phyloP scores from a whole-genome alignment of 2,113 vertebrate genomes.

The Turnix velox region DNA sequence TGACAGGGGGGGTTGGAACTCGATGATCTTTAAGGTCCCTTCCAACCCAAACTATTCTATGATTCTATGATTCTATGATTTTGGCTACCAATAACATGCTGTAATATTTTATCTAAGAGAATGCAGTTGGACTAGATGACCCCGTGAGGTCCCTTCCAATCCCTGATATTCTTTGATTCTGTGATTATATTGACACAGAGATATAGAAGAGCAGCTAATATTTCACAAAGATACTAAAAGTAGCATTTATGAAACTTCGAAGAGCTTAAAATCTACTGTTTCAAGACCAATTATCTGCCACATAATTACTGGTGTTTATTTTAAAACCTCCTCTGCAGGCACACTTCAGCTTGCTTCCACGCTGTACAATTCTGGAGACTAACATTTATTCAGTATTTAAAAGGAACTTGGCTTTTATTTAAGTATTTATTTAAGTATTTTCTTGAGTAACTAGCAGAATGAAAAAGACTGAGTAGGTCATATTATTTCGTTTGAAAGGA shows the following conservation, averaged over 20 bases:
- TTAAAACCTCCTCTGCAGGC: background rate
- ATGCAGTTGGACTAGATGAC: too few species aligned
- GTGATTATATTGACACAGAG: background rate
- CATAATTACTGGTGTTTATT: background rate
- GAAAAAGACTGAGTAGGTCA: background rate
- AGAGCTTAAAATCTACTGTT: background rate
- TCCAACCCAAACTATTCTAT: too few species aligned
- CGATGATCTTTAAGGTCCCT: too few species aligned
- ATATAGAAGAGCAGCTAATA: background rate
- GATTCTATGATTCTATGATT: too few species aligned
- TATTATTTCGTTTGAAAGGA: slow-evolving; percentile 31
- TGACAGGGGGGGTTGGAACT: too few species aligned
- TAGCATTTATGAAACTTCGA: background rate
- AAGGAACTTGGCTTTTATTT: background rate
- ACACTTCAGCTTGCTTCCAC: background rate
- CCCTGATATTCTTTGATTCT: too few species aligned
- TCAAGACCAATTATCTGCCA: background rate
- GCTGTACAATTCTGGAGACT: background rate
- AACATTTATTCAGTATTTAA: background rate
- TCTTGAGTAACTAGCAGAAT: slow-evolving; percentile 15
- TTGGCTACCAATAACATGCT: background rate
- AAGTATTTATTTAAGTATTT: background rate
- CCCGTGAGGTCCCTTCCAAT: too few species aligned
- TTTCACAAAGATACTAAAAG: background rate
- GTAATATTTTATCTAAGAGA: background rate